Evolutionary conservation across 1,140 invertebrate genomes (phyloP), one percentile per base, ranked within the genome.

Genomic region (Pseudomyrmex gracilis): DNA sequence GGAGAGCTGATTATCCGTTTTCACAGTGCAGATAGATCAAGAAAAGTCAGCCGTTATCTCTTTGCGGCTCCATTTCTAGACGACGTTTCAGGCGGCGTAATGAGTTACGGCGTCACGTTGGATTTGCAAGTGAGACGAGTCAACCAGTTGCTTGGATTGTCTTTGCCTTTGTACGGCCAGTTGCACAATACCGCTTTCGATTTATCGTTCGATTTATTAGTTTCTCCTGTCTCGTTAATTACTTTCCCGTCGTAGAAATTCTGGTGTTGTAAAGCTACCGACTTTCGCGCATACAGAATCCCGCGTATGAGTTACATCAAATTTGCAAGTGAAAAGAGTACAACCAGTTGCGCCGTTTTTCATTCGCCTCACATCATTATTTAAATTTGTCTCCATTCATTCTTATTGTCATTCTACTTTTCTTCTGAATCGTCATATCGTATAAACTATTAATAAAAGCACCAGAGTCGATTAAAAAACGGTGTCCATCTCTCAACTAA

Each of bases 41-140:
- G 77, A 60, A 78, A 78, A 82, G 60, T 64, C 76, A 58, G 2
- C 43, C 34, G 66, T 73, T 85, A 67, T 85, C 83, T 60, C 67
- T 85, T 85, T 85, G 80, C 83, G 83, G 80, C 34, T 64, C 66
- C 77, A 63, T 82, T 71, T 57, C 83, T 17, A 70, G 64, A 49
- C 76, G 64, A 34, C 74, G 34, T 43, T 34, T 60, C 73, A 22
- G 57, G 51, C 64, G 83, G 53, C 34, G 76, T 70, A 82, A 85
- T 67, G 83, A 82, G 64, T 45, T 74, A 84, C 82, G 67, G 49
- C 58, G 67, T 71, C 77, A 73, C 60, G 66, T 53, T 67, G 77
- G 34, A 80, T 80, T 84, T 78, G 66, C 76, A 58, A 80, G 76
- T 47, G 76, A 80, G 76, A 80, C 76, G 53, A 47, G 76, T 71